Percentiles rank a stretch among this genome's conserved stretches.
Conservation (phyloP, 2,113 vertebrate genomes). For the Lampris incognitus region DNA sequence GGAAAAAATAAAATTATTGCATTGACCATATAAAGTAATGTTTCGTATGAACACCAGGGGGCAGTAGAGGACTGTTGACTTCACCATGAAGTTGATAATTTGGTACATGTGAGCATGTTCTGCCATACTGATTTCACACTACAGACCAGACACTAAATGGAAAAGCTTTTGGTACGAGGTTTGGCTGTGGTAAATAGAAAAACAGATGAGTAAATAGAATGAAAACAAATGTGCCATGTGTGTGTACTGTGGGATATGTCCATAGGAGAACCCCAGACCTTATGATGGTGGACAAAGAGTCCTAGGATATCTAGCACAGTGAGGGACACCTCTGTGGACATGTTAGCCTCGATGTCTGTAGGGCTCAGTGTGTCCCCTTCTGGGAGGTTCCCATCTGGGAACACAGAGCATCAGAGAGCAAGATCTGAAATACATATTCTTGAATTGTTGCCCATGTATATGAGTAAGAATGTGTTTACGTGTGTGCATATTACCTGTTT, state of each 20-base stretch:
- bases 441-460: background rate
- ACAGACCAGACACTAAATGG: background rate
- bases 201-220: background rate
- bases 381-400: slow-evolving; percentile 82
- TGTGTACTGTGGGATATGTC: background rate
- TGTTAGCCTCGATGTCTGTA: slow-evolving; percentile 93
- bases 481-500: slow-evolving; percentile 84
- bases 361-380: slow-evolving; percentile 92
- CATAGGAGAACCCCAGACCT: slow-evolving; percentile 79
- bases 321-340: slow-evolving; percentile 93
- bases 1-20: no score
- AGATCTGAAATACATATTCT: background rate
- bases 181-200: background rate
- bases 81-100: background rate
- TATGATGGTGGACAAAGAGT: slow-evolving; percentile 93
- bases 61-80: slow-evolving; percentile 26
- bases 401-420: slow-evolving; percentile 13
- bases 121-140: no score
- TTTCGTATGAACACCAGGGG: slow-evolving; percentile 46
- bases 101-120: background rate
- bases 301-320: slow-evolving; percentile 92
- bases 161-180: no score
- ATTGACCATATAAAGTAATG: background rate
- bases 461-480: slow-evolving; percentile 52
- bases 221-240: background rate